A percentile compares a stretch with the other conserved stretches of the same genome.
These are phyloP conservation scores for Corythornis vintsioides DNA, from an alignment of 2,113 vertebrate genomes.

Conservation along the genomic window DNA sequence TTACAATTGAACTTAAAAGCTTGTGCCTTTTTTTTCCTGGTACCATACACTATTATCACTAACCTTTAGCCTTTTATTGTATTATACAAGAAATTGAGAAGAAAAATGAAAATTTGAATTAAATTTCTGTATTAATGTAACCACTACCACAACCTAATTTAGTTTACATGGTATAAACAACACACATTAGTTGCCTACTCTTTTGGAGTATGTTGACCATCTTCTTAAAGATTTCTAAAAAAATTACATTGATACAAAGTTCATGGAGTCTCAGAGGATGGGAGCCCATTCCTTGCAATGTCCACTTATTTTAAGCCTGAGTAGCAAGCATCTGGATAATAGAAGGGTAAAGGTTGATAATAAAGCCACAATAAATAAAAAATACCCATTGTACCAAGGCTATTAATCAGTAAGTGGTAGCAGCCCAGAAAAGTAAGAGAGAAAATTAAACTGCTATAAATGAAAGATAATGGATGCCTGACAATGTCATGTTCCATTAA, in stretches of 20 bases:
- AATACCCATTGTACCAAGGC: neutral
- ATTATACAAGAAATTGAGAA: neutral
- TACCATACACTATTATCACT: neutral
- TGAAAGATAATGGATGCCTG: slow-evolving; percentile 43
- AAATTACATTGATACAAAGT: neutral
- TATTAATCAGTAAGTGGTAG: slow-evolving; percentile 22
- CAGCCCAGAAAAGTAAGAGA: slow-evolving; percentile 9
- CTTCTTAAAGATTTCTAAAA: neutral
- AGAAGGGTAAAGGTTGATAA: neutral
- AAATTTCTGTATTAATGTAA: neutral
- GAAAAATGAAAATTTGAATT: neutral
- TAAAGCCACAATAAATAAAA: neutral
- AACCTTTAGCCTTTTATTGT: neutral
- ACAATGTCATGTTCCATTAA: slow-evolving; percentile 39
- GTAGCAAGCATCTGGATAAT: neutral
- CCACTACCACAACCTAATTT: neutral
- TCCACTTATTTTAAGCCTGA: neutral
- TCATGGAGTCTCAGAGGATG: neutral
- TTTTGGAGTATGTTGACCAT: neutral
- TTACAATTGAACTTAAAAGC: neutral
- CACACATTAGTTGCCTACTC: neutral
- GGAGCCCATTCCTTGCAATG: neutral
- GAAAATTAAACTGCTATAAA: slow-evolving; percentile 49
- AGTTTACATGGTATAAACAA: neutral
- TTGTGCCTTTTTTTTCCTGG: neutral